phyloP scores from a whole-genome alignment of 30 jellyfish, hydroid and myxozoan species.

The Cassiopea andromeda region DNA sequence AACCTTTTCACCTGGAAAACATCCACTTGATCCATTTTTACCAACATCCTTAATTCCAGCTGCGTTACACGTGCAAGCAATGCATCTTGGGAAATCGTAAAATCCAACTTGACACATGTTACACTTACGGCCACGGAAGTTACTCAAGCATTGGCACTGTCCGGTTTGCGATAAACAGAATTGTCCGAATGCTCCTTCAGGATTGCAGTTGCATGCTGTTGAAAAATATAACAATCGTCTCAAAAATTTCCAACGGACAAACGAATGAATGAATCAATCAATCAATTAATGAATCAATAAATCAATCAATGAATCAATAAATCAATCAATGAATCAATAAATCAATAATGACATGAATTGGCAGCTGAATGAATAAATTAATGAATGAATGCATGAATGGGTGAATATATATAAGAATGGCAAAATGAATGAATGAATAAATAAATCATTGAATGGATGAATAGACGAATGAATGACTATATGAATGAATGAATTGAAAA shows the following conservation, averaged over 20 bases:
- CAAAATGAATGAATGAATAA: neutral
- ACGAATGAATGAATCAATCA: neutral
- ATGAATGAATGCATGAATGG: neutral
- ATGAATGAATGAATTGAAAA: neutral
- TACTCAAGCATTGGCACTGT: constrained; percentile 77
- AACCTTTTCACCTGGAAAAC: constrained; percentile 69
- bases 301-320: neutral
- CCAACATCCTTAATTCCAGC: constrained; percentile 62
- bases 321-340: no score
- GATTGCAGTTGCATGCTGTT: constrained; percentile 77
- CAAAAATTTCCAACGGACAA: neutral
- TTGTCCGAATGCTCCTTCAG: constrained; percentile 67
- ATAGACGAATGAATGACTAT: neutral
- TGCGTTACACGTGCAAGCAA: constrained; percentile 74
- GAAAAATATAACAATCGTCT: neutral
- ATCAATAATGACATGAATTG: neutral
- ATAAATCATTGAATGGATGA: neutral
- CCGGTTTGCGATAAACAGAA: constrained; percentile 78
- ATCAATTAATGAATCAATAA: neutral
- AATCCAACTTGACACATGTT: constrained; percentile 78
- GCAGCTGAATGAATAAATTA: no score
- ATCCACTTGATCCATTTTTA: constrained; percentile 56
- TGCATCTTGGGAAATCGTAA: constrained; percentile 68
- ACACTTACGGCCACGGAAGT: constrained; percentile 81
- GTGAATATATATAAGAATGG: neutral